Evolutionary conservation across 2,113 vertebrate species (phyloP).

Genomic region (Phoenicopterus ruber): DNA sequence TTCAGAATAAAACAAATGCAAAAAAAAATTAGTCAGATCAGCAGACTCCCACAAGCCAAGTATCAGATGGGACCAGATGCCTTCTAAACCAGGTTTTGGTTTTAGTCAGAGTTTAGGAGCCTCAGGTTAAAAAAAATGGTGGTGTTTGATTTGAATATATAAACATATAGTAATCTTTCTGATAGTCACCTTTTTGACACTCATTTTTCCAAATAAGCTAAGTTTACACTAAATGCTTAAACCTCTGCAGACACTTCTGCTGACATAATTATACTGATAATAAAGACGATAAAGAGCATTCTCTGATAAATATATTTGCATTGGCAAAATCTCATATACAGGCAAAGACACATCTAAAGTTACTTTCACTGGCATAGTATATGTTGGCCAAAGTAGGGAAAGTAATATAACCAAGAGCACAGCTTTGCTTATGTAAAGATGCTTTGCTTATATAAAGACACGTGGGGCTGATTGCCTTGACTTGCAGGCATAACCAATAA

Average conservation of each 20-base stretch:
- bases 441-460: background rate
- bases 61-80: conserved; percentile 11
- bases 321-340: background rate
- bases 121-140: background rate
- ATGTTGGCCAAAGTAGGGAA: background rate
- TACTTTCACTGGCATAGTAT: background rate
- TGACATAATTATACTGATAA: background rate
- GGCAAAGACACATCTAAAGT: background rate
- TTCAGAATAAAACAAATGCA: conserved; percentile 81
- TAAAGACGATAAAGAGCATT: background rate
- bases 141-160: background rate
- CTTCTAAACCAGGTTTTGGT: background rate
- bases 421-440: background rate
- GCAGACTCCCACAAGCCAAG: conserved; percentile 36
- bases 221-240: background rate
- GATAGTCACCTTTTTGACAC: background rate
- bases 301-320: background rate
- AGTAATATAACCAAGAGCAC: background rate
- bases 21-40: conserved; percentile 71
- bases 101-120: background rate
- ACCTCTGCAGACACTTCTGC: background rate
- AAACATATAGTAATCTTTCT: background rate
- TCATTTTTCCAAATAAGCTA: background rate
- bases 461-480: background rate
- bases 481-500: background rate